phyloP scores from a whole-genome alignment of 2,888 invertebrate genomes.

The Electrophaes corylata region DNA sequence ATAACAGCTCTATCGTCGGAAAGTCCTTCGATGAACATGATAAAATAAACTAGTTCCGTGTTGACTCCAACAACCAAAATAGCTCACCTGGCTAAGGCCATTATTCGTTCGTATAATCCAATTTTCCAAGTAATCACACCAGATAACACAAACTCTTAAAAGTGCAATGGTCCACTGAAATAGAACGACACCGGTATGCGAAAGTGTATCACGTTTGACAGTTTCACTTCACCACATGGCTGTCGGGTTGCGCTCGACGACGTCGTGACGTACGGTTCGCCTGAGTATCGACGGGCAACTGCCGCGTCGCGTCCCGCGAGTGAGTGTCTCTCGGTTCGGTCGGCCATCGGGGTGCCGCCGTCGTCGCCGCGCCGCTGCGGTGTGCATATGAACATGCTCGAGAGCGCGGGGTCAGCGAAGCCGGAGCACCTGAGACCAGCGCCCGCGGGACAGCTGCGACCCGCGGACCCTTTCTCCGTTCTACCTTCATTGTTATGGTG shows the following conservation, averaged over 20 bases:
- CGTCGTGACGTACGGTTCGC: slow-evolving; percentile 65
- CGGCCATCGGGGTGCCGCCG: slow-evolving; percentile 33
- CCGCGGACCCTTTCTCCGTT: slow-evolving; percentile 75
- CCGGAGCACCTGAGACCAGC: slow-evolving; percentile 68
- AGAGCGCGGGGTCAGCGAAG: slow-evolving; percentile 69
- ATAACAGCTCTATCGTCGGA: slow-evolving; percentile 61
- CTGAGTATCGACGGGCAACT: slow-evolving; percentile 77
- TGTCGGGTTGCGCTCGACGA: slow-evolving; percentile 61
- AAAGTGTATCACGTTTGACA: slow-evolving; percentile 81
- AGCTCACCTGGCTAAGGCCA: slow-evolving; percentile 85
- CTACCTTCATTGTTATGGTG: slow-evolving; percentile 66
- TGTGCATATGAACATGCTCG: slow-evolving; percentile 54
- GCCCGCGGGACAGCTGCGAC: slow-evolving; percentile 80
- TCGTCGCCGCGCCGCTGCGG: no score
- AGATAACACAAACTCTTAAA: slow-evolving; percentile 69
- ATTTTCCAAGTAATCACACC: slow-evolving; percentile 77
- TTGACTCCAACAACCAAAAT: slow-evolving; percentile 83
- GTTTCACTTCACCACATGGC: slow-evolving; percentile 84
- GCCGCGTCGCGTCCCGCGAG: slow-evolving; percentile 42
- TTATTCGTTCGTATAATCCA: slow-evolving; percentile 83
- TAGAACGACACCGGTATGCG: slow-evolving; percentile 68
- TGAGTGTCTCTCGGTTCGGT: slow-evolving; percentile 20
- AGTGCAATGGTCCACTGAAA: slow-evolving; percentile 59
- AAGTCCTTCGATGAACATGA: slow-evolving; percentile 76
- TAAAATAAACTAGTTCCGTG: slow-evolving; percentile 81